Conservation (phyloP, 1,140 invertebrate genomes). For the Apolygus lucorum region DNA sequence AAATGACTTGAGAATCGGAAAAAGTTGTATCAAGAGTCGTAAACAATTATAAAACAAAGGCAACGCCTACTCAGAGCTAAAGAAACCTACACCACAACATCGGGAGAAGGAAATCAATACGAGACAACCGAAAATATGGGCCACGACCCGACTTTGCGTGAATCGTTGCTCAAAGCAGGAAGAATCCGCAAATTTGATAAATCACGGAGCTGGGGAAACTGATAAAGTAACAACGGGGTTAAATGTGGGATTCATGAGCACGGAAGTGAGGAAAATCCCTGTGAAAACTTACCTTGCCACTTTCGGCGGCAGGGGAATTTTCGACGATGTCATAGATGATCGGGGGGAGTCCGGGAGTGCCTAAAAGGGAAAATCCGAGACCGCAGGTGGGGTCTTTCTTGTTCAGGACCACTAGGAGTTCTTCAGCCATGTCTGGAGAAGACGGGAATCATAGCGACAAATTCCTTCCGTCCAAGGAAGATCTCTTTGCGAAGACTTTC, state of each 20-base stretch:
- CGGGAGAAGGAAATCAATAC: not conserved
- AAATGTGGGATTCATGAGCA: no score
- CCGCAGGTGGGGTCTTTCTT: conserved; percentile 67
- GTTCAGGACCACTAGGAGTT: conserved; percentile 71
- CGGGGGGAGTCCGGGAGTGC: conserved; percentile 76
- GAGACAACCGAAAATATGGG: conserved; percentile 3
- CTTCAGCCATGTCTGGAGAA: conserved; percentile 81
- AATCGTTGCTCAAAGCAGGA: no score
- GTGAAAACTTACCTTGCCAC: conserved; percentile 75
- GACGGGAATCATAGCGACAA: no score
- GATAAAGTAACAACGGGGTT: no score
- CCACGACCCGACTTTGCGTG: conserved; percentile 7
- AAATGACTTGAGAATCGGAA: no score
- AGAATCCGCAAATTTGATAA: no score
- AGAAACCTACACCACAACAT: conserved; percentile 7
- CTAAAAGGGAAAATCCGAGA: conserved; percentile 79
- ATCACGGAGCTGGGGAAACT: no score
- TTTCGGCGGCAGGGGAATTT: conserved; percentile 79
- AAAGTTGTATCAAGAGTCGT: no score
- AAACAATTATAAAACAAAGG: conserved; percentile 23
- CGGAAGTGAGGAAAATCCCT: no score
- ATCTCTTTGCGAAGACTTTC: no score
- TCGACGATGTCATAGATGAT: conserved; percentile 86
- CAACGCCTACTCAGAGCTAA: conserved; percentile 3
- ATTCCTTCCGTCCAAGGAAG: no score